phyloP scores from a whole-genome alignment of 2,113 vertebrate species.

The Callithrix jacchus region DNA sequence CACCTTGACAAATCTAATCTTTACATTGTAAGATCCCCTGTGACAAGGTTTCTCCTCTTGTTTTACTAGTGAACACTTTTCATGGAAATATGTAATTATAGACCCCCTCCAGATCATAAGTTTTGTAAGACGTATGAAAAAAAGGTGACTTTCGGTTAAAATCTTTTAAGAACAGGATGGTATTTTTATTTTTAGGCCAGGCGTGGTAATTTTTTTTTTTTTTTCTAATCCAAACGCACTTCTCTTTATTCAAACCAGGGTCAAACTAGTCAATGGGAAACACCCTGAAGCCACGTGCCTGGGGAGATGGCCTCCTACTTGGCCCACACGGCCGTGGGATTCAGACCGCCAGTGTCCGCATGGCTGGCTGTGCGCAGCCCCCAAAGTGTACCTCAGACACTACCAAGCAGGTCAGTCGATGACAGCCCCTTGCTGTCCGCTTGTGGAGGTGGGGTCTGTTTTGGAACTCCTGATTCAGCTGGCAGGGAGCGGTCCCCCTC shows the following conservation, averaged over 20 bases:
- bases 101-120: background rate
- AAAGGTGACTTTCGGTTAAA: background rate
- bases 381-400: constrained; percentile 45
- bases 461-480: no score
- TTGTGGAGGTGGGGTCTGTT: no score
- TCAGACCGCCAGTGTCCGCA: background rate
- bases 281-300: constrained; percentile 92
- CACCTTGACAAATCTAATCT: background rate
- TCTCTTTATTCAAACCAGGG: constrained; percentile 91
- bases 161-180: background rate
- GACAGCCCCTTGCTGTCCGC: no score
- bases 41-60: background rate
- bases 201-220: no score
- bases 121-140: background rate
- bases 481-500: no score
- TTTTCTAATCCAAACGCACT: constrained; percentile 88
- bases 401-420: constrained; percentile 70
- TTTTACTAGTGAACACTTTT: background rate
- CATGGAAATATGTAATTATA: background rate
- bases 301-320: constrained; percentile 90
- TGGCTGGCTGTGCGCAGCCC: background rate
- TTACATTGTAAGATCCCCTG: background rate
- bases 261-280: constrained; percentile 87
- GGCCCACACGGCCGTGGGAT: background rate
- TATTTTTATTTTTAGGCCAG: no score